Conservation (phyloP, 2,888 invertebrate genomes). For the Girardia tigrina region DNA sequence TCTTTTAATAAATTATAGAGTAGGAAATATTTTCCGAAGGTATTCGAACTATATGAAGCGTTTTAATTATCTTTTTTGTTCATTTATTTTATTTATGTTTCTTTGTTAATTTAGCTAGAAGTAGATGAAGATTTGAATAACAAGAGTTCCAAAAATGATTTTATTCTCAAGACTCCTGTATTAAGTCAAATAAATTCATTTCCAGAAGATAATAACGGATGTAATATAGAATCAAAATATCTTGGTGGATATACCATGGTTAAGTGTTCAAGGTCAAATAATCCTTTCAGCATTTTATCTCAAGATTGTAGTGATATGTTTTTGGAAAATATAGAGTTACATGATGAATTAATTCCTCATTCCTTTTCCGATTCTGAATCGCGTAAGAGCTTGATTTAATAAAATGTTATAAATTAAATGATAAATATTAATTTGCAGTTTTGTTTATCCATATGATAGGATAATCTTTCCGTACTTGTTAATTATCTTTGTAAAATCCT, state of each 20-base stretch:
- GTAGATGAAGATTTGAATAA: neutral
- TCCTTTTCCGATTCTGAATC: neutral
- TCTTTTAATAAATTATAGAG: too few species aligned
- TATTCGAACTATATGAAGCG: too few species aligned
- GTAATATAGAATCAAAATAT: neutral
- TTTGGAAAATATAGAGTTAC: neutral
- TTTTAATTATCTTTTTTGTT: too few species aligned
- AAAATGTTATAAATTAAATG: too few species aligned
- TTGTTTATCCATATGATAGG: too few species aligned
- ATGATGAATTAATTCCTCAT: neutral
- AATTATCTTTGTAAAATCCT: too few species aligned
- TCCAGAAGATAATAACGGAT: neutral
- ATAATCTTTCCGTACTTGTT: too few species aligned
- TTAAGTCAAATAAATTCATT: neutral
- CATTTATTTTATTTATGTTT: too few species aligned
- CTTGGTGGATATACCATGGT: neutral
- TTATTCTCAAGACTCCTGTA: neutral
- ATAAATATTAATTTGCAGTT: too few species aligned
- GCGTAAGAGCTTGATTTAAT: neutral
- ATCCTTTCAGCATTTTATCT: neutral
- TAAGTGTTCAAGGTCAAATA: neutral
- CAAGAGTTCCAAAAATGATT: constrained; percentile 3
- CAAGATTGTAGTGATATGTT: neutral
- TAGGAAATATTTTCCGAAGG: too few species aligned
- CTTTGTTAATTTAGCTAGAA: too few species aligned